Evolutionary conservation across 2,888 invertebrate genomes (phyloP), one percentile per base, ranked within the genome.

Genomic region (Dicranocentrus wangi): DNA sequence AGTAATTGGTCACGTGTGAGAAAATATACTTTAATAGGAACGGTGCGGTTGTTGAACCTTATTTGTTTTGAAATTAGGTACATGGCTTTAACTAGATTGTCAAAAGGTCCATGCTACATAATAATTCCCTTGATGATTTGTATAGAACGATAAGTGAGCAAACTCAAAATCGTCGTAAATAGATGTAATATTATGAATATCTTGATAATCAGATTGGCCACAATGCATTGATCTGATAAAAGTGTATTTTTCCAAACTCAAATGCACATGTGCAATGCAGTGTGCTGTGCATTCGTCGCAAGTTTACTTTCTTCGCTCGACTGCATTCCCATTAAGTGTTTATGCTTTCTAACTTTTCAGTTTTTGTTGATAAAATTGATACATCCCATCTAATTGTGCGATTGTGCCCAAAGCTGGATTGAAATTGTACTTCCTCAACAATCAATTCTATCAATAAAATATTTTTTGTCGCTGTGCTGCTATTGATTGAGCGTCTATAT

Each of bases 301-400:
- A 47, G n/a, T 47, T 47, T 70, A 70, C 42, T 70, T 23, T 69
- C 25, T 42, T 21, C 70, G 70, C 70, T 70, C 58, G 55, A 70
- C 70, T 58, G 70, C 70, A 70, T 42, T 55, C 25, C 32, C 13
- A 25, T 70, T 70, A 58, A 23, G 21, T 23, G 55, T 69, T 70
- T 70, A 55, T 70, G 70, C 70, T 70, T 70, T 70, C 70, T 70
- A 70, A 70, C n/a, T n/a, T 58, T 58, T 55, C 58, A 69, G 3
- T 32, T 55, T 69, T 69, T 32, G 32, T 32, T 10, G 32, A 32
- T 10, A n/a, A n/a, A n/a, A n/a, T n/a, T n/a, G n/a, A n/a, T n/a
- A n/a, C n/a, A n/a, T n/a, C n/a, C n/a, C n/a, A n/a, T n/a, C n/a
- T n/a, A n/a, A n/a, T n/a, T n/a, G n/a, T n/a, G n/a, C n/a, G n/a